Percentiles rank a stretch among this genome's conserved stretches.
phyloP scores from a whole-genome alignment of 2,797 vertebrate species.

The Periparus ater region DNA sequence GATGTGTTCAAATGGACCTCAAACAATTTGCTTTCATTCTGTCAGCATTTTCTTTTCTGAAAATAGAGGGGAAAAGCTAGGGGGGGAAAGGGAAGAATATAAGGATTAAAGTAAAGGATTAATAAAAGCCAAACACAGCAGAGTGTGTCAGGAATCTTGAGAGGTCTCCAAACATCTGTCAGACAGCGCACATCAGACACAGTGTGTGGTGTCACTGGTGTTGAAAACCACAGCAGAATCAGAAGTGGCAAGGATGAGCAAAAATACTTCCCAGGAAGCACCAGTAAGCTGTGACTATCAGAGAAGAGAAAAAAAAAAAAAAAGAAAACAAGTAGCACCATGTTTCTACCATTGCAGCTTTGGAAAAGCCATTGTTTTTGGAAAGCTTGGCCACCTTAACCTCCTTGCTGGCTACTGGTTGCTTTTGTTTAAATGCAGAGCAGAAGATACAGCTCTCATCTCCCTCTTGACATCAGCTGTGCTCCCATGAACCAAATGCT shows the following conservation, averaged over 20 bases:
- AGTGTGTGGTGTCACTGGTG: neutral
- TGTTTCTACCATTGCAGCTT: neutral
- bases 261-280: neutral
- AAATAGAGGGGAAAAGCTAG: neutral
- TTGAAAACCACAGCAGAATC: neutral
- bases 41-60: neutral
- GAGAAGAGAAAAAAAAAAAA: neutral
- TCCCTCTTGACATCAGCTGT: neutral
- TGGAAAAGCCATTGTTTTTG: neutral
- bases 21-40: constrained; percentile 1
- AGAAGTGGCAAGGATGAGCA: neutral
- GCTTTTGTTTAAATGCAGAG: neutral
- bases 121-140: neutral
- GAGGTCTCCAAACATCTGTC: neutral
- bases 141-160: neutral
- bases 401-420: neutral
- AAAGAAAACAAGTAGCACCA: no score
- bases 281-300: neutral
- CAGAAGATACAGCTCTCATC: neutral
- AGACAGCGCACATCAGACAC: neutral
- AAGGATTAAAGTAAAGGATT: neutral
- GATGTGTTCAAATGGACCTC: constrained; percentile 1
- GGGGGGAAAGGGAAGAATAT: neutral
- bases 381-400: neutral
- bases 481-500: neutral